Conservation (phyloP, 2,113 vertebrate genomes). For the Lamprotornis superbus region DNA sequence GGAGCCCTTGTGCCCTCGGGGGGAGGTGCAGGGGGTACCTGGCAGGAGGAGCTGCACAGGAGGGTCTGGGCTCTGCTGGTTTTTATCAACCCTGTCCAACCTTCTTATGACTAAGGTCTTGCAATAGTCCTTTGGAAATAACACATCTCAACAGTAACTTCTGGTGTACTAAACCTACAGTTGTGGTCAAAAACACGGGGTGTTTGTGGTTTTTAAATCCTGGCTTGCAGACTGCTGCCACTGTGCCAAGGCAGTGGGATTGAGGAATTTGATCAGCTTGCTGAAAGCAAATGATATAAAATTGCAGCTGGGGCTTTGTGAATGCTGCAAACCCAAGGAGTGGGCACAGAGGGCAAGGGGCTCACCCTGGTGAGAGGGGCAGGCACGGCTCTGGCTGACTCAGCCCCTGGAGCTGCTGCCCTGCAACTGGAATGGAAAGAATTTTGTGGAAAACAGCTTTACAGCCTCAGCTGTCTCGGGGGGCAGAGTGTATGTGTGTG, state of each 20-base stretch:
- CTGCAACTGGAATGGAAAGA: background rate
- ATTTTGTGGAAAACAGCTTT: background rate
- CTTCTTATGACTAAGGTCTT: background rate
- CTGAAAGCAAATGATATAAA: background rate
- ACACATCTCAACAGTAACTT: slow-evolving; percentile 48
- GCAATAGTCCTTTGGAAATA: slow-evolving; percentile 29
- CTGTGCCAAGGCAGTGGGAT: background rate
- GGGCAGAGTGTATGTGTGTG: background rate
- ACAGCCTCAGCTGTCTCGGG: background rate
- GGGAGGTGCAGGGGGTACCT: background rate
- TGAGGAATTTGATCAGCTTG: background rate
- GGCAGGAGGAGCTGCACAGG: background rate
- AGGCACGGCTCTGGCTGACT: background rate
- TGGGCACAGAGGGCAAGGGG: rapidly evolving
- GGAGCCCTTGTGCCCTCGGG: background rate
- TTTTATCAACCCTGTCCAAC: background rate
- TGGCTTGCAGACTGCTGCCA: background rate
- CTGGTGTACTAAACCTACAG: slow-evolving; percentile 3
- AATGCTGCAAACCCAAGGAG: background rate
- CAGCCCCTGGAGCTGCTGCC: background rate
- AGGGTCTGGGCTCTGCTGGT: background rate
- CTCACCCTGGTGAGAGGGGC: background rate
- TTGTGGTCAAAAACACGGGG: background rate
- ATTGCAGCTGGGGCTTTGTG: background rate
- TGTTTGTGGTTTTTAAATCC: background rate